phyloP scores from a whole-genome alignment of 2,113 vertebrate species.

The Oostethus manadensis region DNA sequence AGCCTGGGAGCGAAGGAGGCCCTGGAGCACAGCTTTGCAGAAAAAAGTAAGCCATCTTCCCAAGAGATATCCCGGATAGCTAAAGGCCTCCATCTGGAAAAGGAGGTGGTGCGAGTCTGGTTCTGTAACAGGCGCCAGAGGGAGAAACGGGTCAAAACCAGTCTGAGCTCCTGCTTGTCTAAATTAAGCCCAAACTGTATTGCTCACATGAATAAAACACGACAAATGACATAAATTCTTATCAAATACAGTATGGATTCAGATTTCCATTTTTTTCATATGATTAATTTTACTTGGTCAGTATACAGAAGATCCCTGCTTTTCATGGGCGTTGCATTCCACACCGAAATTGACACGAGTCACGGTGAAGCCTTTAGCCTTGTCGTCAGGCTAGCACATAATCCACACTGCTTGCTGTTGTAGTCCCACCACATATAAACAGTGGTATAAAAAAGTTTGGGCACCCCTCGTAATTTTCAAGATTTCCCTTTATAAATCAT shows the following conservation, averaged over 20 bases:
- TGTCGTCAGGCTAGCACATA: too few relatives aligned
- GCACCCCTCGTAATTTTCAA: too few relatives aligned
- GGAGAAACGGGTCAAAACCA: conserved; percentile 97
- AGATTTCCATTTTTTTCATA: too few relatives aligned
- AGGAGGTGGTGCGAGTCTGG: conserved; percentile 98
- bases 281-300: background rate
- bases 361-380: too few relatives aligned
- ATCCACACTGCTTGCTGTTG: too few relatives aligned
- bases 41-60: conserved; percentile 94
- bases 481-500: too few relatives aligned
- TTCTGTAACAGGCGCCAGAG: conserved; percentile 97
- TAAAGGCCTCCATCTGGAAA: conserved; percentile 91
- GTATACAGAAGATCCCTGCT: too few relatives aligned
- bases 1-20: conserved; percentile 95
- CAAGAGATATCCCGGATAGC: conserved; percentile 95
- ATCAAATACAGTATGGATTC: too few relatives aligned
- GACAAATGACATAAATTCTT: conserved; percentile 29
- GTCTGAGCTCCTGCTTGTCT: conserved; percentile 82
- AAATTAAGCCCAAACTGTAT: conserved; percentile 83
- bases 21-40: conserved; percentile 88
- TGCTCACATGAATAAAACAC: conserved; percentile 53
- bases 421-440: too few relatives aligned
- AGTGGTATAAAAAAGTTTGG: too few relatives aligned
- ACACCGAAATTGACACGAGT: too few relatives aligned
- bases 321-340: too few relatives aligned